Evolutionary conservation across 2,797 vertebrate species (phyloP).

Genomic region (Oreortyx pictus): DNA sequence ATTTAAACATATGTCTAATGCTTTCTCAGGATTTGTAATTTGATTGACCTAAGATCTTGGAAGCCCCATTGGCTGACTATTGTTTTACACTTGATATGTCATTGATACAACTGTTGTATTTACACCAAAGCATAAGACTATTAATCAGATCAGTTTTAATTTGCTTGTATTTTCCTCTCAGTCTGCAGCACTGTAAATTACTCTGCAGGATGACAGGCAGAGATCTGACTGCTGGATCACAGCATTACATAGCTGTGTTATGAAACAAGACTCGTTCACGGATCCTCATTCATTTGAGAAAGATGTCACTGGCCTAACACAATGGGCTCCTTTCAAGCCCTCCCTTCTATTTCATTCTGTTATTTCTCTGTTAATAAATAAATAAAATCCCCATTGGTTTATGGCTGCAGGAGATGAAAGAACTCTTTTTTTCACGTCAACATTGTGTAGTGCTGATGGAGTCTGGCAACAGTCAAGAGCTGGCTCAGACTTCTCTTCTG

Average conservation of each 20-base stretch:
- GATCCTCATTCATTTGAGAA: neutral
- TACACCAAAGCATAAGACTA: neutral
- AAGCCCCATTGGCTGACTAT: neutral
- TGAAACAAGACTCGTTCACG: neutral
- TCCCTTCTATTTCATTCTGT: neutral
- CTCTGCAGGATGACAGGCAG: neutral
- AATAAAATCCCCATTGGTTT: neutral
- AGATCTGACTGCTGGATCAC: neutral
- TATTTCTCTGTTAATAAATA: constrained; percentile 26
- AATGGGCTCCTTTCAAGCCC: neutral
- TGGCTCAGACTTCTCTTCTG: constrained; percentile 21
- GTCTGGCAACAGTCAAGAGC: constrained; percentile 4
- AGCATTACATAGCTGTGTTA: neutral
- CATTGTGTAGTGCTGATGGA: neutral
- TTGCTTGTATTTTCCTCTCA: fast-evolving
- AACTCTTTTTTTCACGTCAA: neutral
- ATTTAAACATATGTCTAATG: neutral
- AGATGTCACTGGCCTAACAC: neutral
- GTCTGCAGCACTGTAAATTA: neutral
- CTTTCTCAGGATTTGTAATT: fast-evolving
- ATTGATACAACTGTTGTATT: neutral
- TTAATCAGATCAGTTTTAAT: neutral
- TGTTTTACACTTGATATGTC: neutral
- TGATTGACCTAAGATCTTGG: neutral
- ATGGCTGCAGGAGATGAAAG: neutral